Evolutionary conservation across 1,140 invertebrate species (phyloP).

Genomic region (Acromyrmex echinatior): DNA sequence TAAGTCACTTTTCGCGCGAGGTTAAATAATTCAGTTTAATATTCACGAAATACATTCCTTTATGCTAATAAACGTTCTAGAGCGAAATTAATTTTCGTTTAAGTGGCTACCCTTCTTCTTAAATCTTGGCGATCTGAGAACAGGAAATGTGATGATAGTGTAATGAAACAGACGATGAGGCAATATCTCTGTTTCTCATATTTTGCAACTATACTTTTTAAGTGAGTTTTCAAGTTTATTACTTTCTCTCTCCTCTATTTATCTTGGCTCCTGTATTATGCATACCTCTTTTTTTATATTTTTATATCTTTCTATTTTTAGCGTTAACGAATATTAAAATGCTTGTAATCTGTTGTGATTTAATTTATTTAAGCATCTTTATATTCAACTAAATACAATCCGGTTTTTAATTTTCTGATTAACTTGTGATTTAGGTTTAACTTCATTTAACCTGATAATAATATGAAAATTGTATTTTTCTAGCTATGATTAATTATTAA

Average conservation of each 20-base stretch:
- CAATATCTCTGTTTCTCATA: neutral
- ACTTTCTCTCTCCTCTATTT: neutral
- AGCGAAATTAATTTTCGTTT: constrained; percentile 8
- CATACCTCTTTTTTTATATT: neutral
- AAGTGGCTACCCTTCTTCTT: constrained; percentile 39
- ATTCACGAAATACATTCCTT: neutral
- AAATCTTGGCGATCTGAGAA: constrained; percentile 6
- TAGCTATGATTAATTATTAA: no score
- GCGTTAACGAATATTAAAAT: neutral
- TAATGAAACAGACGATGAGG: constrained; percentile 27
- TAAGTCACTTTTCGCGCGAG: neutral
- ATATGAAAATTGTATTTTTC: no score
- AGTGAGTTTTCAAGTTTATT: constrained; percentile 40
- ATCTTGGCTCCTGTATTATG: neutral
- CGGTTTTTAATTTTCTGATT: no score
- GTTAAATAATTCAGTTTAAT: neutral
- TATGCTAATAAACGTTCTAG: neutral
- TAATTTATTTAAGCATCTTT: neutral
- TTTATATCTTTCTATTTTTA: neutral
- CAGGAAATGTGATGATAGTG: neutral
- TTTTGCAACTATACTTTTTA: constrained; percentile 30
- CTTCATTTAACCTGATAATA: no score
- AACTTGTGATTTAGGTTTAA: no score
- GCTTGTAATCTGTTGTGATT: neutral
- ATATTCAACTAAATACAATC: no score